Percentiles rank a stretch among this genome's conserved stretches.
Conservation (phyloP, 1,140 invertebrate species). For the Gyrodactylus bullatarudis region DNA sequence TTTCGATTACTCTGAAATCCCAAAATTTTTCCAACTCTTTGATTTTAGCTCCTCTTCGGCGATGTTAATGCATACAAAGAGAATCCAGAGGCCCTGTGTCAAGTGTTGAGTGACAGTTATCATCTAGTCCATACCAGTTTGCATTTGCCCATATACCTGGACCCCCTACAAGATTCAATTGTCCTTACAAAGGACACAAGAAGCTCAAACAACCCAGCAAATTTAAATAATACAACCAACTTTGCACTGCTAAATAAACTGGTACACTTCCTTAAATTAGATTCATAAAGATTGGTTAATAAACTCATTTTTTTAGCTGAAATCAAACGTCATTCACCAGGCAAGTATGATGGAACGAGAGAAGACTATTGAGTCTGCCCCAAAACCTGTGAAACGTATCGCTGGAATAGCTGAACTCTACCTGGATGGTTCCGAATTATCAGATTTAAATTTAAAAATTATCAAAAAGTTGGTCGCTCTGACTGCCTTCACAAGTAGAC, state of each 20-base stretch:
- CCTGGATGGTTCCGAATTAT: neutral
- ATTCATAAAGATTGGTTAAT: too few relatives aligned
- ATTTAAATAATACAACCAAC: too few relatives aligned
- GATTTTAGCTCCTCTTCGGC: neutral
- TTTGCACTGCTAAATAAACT: too few relatives aligned
- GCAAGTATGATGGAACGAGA: neutral
- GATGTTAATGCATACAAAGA: neutral
- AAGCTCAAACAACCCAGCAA: too few relatives aligned
- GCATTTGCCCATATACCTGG: neutral
- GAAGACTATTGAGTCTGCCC: neutral
- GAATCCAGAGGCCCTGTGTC: neutral
- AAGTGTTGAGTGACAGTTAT: neutral
- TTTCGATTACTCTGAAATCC: too few relatives aligned
- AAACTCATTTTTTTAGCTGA: too few relatives aligned
- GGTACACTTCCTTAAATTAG: too few relatives aligned
- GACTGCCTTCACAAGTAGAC: neutral
- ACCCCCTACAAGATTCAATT: neutral
- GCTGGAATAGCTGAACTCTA: neutral
- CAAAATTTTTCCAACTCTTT: neutral
- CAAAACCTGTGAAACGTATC: neutral
- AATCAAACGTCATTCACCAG: neutral
- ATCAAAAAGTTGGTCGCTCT: neutral
- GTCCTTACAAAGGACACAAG: too few relatives aligned
- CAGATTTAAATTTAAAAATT: neutral
- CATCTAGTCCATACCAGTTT: neutral